These are phyloP conservation scores for Rhinoraja longicauda DNA, from an alignment of 2,797 vertebrate genomes.

Conservation along the genomic window DNA sequence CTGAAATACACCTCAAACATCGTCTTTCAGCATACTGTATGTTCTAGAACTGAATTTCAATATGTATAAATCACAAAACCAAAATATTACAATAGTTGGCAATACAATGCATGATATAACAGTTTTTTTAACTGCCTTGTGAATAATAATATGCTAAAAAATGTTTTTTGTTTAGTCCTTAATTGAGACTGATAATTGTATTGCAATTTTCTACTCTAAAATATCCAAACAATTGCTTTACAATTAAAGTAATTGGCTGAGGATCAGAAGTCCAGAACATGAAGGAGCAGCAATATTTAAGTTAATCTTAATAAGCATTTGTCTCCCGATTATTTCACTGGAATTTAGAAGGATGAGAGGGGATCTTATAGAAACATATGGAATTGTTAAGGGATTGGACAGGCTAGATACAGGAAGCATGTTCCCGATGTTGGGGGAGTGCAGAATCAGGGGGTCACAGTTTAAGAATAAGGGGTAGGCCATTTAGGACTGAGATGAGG, in stretches of 20 bases:
- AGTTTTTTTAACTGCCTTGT: background rate
- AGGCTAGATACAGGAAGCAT: too few species aligned
- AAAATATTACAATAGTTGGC: background rate
- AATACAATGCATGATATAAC: background rate
- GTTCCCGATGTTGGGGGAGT: too few species aligned
- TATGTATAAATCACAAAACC: background rate
- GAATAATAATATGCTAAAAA: background rate
- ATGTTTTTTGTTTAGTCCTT: background rate
- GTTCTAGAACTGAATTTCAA: background rate
- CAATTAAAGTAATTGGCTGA: background rate
- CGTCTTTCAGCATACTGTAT: background rate
- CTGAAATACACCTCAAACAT: background rate
- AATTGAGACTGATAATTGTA: background rate
- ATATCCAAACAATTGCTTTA: background rate
- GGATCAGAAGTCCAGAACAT: background rate
- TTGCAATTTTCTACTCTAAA: background rate
- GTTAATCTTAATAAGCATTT: background rate
- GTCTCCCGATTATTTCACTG: too few species aligned
- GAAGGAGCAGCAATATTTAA: background rate
- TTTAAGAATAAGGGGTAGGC: too few species aligned
- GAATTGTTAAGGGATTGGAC: too few species aligned
- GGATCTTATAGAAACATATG: too few species aligned
- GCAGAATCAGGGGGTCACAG: too few species aligned
- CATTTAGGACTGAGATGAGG: too few species aligned
- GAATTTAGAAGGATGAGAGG: too few species aligned